Evolutionary conservation across 2,113 vertebrate species (phyloP).

Genomic region (Synodontis membranacea): DNA sequence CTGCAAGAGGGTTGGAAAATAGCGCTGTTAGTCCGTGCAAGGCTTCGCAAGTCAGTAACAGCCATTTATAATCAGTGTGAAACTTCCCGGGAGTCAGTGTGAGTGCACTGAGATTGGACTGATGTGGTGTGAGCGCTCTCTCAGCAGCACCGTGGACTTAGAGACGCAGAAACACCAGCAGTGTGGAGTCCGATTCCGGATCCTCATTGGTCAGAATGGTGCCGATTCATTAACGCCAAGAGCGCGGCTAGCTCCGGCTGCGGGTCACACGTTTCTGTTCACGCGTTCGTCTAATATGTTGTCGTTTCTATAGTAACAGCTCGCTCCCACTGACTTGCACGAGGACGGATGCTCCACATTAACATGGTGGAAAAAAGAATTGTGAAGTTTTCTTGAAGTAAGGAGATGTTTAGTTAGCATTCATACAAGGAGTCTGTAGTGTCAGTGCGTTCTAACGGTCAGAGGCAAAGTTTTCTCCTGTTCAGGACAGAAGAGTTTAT

Average conservation of each 20-base stretch:
- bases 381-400: neutral
- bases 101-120: neutral
- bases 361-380: no score
- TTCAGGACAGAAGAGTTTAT: no score
- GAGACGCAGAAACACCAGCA: neutral
- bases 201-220: neutral
- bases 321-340: neutral
- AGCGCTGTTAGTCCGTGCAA: neutral
- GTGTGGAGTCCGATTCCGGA: neutral
- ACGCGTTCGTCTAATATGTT: neutral
- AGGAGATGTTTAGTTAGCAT: neutral
- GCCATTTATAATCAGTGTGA: neutral
- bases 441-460: no score
- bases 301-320: neutral
- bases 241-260: no score
- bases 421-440: neutral
- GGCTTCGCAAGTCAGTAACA: neutral
- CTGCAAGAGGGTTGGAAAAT: neutral
- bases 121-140: neutral
- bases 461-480: no score
- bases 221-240: neutral
- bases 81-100: neutral
- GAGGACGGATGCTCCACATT: neutral
- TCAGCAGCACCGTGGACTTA: neutral
- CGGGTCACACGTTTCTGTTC: no score